Evolutionary conservation across 1,140 invertebrate genomes (phyloP), one percentile per base, ranked within the genome.

Genomic region (Drosophila micromelanica): DNA sequence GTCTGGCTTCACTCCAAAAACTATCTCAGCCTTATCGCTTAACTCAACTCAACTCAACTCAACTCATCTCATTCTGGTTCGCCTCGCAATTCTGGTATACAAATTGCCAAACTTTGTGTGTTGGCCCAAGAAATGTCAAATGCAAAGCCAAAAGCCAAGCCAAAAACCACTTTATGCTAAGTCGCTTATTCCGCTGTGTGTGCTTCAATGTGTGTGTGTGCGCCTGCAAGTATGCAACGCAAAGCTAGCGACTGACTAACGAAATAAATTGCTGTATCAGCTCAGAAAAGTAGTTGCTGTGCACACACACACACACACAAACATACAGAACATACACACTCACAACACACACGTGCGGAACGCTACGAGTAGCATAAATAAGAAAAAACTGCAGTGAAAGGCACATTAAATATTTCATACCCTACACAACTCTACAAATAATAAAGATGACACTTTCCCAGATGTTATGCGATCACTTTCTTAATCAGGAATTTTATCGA

Each of bases 201-300:
- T 61, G 17, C 55, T 3, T 54, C 11, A 59, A 5, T 40, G 6
- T 43, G 27, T 43, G 27, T 64, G 27, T 59, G 55, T 65, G 62
- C 13, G 27, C 40, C 37, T 61, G 70, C 30, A 68, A 68, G 56
- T 60, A 68, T 73, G 64, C 70, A 55, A 46, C 20, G 56, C 63
- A 68, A 68, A 68, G 63, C 70, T 8, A 69, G 54, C 57, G 52
- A 67, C 57, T 76, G 59, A 56, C 63, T 70, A 76, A 79, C 76
- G 73, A 68, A 87, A 82, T 63, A 82, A 79, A 73, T 78, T 76
- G 82, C 82, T 76, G 78, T 64, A 86, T 81, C 78, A 81, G 75
- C 82, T 73, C 43, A 46, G 68, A 71, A 75, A 72, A 77, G 61
- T 72, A 68, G 80, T 54, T 64, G 65, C 63, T 54, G 13, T 57